phyloP scores from a whole-genome alignment of 2,113 vertebrate genomes.

The Cichladusa arquata region DNA sequence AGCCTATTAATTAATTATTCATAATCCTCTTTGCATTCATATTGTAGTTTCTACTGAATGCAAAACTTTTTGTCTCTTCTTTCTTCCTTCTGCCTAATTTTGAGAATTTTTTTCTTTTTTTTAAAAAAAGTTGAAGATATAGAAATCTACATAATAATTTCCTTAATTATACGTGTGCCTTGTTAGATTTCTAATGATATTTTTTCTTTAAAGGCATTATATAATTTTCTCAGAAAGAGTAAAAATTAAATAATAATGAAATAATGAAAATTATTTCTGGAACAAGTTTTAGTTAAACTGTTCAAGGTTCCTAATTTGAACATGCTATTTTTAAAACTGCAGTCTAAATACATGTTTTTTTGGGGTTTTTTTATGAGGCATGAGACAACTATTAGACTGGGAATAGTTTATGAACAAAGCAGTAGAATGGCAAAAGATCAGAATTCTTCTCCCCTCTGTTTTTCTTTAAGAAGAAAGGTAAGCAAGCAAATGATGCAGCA shows the following conservation, averaged over 20 bases:
- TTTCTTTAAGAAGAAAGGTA: not conserved
- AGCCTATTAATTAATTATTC: not conserved
- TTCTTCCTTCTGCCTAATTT: not conserved
- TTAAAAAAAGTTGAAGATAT: not conserved
- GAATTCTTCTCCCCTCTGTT: not conserved
- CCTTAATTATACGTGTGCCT: not conserved
- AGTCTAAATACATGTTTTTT: not conserved
- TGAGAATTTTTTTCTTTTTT: not conserved
- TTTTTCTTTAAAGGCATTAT: not conserved
- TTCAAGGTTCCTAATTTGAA: not conserved
- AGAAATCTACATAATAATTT: not conserved
- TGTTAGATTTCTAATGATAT: not conserved
- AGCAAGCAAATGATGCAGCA: not conserved
- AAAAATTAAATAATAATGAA: too few species aligned
- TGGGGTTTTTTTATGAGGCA: not conserved
- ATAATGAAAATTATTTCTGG: not conserved
- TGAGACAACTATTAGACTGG: not conserved
- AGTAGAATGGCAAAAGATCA: not conserved
- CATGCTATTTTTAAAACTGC: not conserved
- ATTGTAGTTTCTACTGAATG: not conserved
- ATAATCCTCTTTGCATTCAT: not conserved
- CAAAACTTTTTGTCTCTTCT: not conserved
- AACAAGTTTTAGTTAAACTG: not conserved
- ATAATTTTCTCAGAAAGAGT: not conserved
- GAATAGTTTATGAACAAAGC: not conserved